Conservation (phyloP, 2,797 vertebrate genomes). For the Pygocentrus nattereri region DNA sequence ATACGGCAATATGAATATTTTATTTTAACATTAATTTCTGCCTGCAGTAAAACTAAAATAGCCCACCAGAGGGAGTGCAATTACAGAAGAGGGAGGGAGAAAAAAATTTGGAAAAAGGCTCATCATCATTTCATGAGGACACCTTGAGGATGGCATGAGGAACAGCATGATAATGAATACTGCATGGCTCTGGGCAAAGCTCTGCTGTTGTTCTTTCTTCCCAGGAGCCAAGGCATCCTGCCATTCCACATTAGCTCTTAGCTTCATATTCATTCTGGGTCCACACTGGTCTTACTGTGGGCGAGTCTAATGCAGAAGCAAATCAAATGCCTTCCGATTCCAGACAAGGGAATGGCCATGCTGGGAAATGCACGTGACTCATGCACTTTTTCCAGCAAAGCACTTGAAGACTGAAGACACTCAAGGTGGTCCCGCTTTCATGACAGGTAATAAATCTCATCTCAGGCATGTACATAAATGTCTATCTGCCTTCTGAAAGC, state of each 20-base stretch:
- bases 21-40: conserved; percentile 38
- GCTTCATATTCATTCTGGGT: conserved; percentile 11
- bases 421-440: conserved; percentile 38
- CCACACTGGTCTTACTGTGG: background rate
- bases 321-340: conserved; percentile 25
- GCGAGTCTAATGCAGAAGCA: conserved; percentile 17
- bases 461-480: conserved; percentile 47
- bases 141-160: conserved; percentile 42
- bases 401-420: conserved; percentile 17
- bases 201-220: conserved; percentile 7
- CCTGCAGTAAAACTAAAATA: conserved; percentile 40
- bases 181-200: conserved; percentile 9
- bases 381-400: conserved; percentile 15
- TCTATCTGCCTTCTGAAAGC: conserved; percentile 20
- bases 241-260: background rate
- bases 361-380: conserved; percentile 40
- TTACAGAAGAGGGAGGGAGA: background rate
- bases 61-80: conserved; percentile 6
- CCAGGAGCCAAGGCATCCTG: background rate
- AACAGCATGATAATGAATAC: conserved; percentile 54
- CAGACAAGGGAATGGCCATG: background rate
- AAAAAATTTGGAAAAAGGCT: conserved; percentile 27
- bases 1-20: conserved; percentile 40
- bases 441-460: conserved; percentile 28
- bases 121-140: conserved; percentile 54